Base-by-base conservation (phyloP, 2,888 invertebrate species). In the Metallyticus violacea region DNA sequence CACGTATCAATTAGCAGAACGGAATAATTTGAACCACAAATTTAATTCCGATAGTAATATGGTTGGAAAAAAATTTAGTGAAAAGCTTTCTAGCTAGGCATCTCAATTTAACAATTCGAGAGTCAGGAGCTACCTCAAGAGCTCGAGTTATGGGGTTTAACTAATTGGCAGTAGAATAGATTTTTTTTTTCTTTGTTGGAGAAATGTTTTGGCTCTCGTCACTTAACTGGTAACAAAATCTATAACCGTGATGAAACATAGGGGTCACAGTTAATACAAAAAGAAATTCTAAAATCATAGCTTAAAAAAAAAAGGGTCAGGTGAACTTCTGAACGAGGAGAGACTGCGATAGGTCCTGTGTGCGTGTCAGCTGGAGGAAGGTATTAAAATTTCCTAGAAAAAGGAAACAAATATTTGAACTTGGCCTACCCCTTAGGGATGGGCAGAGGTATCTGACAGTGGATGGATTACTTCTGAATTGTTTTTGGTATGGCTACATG, bases 391-490 rank as follows among this genome's bases (percentile, higher is more conserved):
- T 6, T 30, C 30, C 30, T 26, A 29, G 27, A 80, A 85, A 85
- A 28, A 79, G 30, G 84, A 87, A 88, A 85, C 88, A 88, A 15
- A 87, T 86, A 78, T 88, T 27, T 0, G 7, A 27, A 27, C 7
- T 27, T 7, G 27, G n/a, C n/a, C 7, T 81, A 29, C 81, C 27
- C 2, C 80, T 77, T 79, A 85, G 85, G n/a, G 77, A 30, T 85
- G 87, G 85, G 22, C 87, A 80, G 87, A 87, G 9, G 30, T 77
- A 2, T 29, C 25, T 85, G 7, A 4, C 6, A n/a, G 76, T 2
- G 87, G 87, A 29, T 87, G 85, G 84, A 86, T 86, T 79, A 86
- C 83, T 6, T 28, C 86, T 30, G 86, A 86, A 15, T 79, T 84
- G 29, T 86, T 87, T 85, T 22, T 79, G 7, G 77, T 81, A 7